Conservation (phyloP, 30 jellyfish, hydroid and myxozoan genomes). For the Hydra vulgaris region DNA sequence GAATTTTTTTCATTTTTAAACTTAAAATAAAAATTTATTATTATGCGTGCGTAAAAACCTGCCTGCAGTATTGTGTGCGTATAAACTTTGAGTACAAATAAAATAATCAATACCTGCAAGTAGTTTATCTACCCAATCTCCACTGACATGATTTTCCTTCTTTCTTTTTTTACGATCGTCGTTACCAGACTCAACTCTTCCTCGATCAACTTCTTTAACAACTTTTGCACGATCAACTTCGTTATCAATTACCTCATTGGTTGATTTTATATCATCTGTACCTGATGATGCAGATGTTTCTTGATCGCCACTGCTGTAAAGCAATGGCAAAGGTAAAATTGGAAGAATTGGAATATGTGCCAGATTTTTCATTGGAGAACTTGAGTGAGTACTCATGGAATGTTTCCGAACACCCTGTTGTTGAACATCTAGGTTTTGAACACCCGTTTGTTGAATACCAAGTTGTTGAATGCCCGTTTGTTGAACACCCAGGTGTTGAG, state of each 20-base stretch:
- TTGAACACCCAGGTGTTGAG: too few relatives aligned
- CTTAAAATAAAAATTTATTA: too few relatives aligned
- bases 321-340: slow-evolving; percentile 19
- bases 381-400: background rate
- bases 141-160: slow-evolving; percentile 2
- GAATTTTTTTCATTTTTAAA: too few relatives aligned
- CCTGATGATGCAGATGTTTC: slow-evolving; percentile 23
- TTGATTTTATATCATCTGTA: slow-evolving; percentile 7
- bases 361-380: slow-evolving; percentile 5
- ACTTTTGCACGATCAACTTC: too few relatives aligned
- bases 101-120: slow-evolving; percentile 7
- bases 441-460: too few relatives aligned
- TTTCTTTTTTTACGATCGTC: background rate
- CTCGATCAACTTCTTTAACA: slow-evolving; percentile 3
- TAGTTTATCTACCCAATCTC: slow-evolving; percentile 28
- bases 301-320: slow-evolving; percentile 23
- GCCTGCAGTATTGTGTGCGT: too few relatives aligned
- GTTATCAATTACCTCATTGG: background rate
- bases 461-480: too few relatives aligned
- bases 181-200: slow-evolving; percentile 1
- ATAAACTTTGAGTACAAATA: too few relatives aligned
- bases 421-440: too few relatives aligned
- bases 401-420: background rate
- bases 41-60: too few relatives aligned
- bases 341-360: slow-evolving; percentile 15